Percentiles rank a stretch among this genome's conserved stretches.
phyloP scores from a whole-genome alignment of 2,113 vertebrate genomes.

The Macquaria ambigua region DNA sequence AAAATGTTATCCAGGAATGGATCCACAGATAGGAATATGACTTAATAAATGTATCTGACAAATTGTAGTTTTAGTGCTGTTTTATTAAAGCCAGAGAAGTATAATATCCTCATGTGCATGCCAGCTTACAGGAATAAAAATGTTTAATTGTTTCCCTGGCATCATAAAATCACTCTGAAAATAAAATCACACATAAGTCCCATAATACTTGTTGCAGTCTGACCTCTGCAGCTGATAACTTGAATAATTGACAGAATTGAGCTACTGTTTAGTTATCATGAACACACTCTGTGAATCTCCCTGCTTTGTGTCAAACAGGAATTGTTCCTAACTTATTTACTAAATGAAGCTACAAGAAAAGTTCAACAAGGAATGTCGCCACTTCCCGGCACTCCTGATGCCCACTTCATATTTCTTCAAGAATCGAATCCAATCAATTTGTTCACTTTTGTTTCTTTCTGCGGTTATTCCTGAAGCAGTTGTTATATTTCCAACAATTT shows the following conservation, averaged over 20 bases:
- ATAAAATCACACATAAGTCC: neutral
- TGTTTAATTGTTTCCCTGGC: neutral
- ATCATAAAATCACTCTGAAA: neutral
- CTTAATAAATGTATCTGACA: neutral
- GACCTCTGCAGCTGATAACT: slow-evolving; percentile 7
- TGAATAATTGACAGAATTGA: slow-evolving; percentile 31
- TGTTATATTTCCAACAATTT: neutral
- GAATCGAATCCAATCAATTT: neutral
- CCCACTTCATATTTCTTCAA: neutral
- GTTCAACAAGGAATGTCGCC: neutral
- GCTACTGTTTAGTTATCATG: slow-evolving; percentile 48
- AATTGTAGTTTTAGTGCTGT: neutral
- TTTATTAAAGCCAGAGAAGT: neutral
- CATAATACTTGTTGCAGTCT: neutral
- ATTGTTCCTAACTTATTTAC: neutral
- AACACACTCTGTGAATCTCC: neutral
- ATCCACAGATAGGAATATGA: neutral
- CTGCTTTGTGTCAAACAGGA: slow-evolving; percentile 28
- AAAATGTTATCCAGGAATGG: slow-evolving; percentile 3
- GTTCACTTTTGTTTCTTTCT: neutral
- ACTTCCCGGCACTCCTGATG: neutral
- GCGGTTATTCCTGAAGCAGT: neutral
- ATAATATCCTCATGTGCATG: too few relatives aligned
- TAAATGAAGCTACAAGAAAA: neutral
- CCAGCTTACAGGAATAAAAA: neutral